These are phyloP conservation scores for Drosophila guanche DNA, from an alignment of 1,140 invertebrate genomes.

Conservation along the genomic window DNA sequence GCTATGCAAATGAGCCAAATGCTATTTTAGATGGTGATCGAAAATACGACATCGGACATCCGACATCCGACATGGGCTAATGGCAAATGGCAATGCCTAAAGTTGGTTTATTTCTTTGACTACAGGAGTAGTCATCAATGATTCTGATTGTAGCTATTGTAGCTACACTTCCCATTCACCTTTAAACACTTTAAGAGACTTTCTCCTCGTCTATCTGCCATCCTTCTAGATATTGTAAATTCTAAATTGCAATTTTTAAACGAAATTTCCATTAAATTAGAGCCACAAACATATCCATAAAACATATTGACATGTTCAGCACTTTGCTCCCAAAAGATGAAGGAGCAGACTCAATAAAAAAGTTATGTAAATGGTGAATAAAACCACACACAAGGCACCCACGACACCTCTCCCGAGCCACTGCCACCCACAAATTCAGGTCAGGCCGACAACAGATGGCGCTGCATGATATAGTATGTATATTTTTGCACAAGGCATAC, in stretches of 20 bases:
- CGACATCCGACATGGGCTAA: no score
- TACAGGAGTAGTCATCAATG: no score
- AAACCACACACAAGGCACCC: not conserved
- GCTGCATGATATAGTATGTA: constrained; percentile 38
- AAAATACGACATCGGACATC: no score
- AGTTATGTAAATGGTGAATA: constrained; percentile 17
- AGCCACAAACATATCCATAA: not conserved
- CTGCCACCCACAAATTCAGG: constrained; percentile 30
- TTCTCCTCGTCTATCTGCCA: no score
- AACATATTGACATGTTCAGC: constrained; percentile 17
- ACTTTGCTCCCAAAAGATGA: not conserved
- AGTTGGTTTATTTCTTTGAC: no score
- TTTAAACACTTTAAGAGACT: no score
- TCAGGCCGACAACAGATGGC: constrained; percentile 57
- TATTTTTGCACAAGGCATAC: constrained; percentile 51
- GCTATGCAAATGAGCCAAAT: no score
- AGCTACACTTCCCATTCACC: no score
- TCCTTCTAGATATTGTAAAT: no score
- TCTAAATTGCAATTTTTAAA: not conserved
- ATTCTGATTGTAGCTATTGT: no score
- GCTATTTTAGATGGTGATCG: not conserved
- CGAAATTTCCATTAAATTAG: not conserved
- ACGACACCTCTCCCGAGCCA: not conserved
- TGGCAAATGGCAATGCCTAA: no score
- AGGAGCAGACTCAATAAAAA: constrained; percentile 34